Evolutionary conservation across 2,113 vertebrate genomes (phyloP), one percentile per base, ranked within the genome.

Genomic region (Aspiorhynchus laticeps): DNA sequence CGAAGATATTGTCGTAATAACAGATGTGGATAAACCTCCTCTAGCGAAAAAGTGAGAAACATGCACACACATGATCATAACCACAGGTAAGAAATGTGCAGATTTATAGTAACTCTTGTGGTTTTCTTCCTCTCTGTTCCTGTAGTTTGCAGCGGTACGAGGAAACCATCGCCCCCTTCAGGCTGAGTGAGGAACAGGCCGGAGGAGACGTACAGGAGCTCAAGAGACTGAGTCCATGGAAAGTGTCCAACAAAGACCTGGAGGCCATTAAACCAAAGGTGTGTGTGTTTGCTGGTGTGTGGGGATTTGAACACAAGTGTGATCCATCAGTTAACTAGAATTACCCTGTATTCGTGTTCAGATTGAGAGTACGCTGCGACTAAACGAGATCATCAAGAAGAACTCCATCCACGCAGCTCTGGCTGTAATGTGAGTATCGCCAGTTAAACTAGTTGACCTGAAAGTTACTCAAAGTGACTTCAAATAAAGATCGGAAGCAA

Each of bases 361-460:
- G 95, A 92, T 93, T 1, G 93, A 95, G 85, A 93, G 87, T 79
- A 94, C 94, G 65, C 90, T 95, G 78, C 85, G 91, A 65, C 88
- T 95, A 90, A 95, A 95, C 41, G 94, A 96, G 92, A 94, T 95
- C 28, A 95, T 96, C 31, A 85, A 92, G 46, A 92, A 91, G 74
- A 94, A 95, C 89, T 96, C 94, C 4, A 89, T 88, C 36, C 90
- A 95, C 0, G 91, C 94, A 3, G 92, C 94, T 51, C 91, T 96
- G 14, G 90, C 94, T 41, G 89, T 95, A 83, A 91, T 94, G 95
- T 95, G 88, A 95, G 95, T 95, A 89, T 28, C 7, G 3, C 15
- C 8, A 26, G 3, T 26, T 28, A 76, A 3, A 14, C 38, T 2
- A 76, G 41, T n/a, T 46, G 11, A 46, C 38, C 8, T 5, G 21